A percentile compares a stretch with the other conserved stretches of the same genome.
phyloP scores from a whole-genome alignment of 2,797 vertebrate genomes.

The Pseudomugil gertrudae region DNA sequence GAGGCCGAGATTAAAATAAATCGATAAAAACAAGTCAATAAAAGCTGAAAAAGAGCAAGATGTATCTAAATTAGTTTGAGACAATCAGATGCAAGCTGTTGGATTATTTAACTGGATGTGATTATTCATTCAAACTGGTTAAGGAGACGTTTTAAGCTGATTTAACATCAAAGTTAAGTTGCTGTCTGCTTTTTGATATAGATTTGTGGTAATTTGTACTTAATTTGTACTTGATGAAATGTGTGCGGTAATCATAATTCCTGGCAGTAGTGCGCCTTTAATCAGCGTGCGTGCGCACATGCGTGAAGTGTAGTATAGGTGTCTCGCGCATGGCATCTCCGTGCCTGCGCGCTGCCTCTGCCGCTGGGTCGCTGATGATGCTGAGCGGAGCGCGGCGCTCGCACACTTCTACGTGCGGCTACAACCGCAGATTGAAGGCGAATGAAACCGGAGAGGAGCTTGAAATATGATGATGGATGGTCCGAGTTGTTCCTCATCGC shows the following conservation, averaged over 20 bases:
- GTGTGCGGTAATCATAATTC: slow-evolving; percentile 7
- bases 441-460: slow-evolving; percentile 57
- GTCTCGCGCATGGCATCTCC: slow-evolving; percentile 70
- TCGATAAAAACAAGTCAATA: too few species aligned
- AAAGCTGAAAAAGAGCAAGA: neutral
- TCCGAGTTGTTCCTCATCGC: slow-evolving; percentile 44
- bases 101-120: neutral
- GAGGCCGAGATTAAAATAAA: neutral
- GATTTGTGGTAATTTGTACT: neutral
- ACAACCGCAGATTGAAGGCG: slow-evolving; percentile 72
- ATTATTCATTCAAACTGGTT: too few species aligned
- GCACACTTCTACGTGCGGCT: slow-evolving; percentile 57
- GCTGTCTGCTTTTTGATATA: neutral
- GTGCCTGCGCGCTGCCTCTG: slow-evolving; percentile 68
- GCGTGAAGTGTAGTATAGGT: slow-evolving; percentile 67
- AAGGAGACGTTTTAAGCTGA: too few species aligned
- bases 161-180: neutral
- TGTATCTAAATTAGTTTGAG: neutral
- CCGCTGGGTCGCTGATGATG: slow-evolving; percentile 72
- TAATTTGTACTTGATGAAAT: neutral
- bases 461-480: slow-evolving; percentile 60
- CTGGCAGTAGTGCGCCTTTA: slow-evolving; percentile 61
- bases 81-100: neutral
- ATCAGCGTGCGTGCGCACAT: slow-evolving; percentile 63
- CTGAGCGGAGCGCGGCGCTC: slow-evolving; percentile 66